These are phyloP conservation scores for Anolis sagrei DNA, from an alignment of 2,113 vertebrate genomes.

Conservation along the genomic window DNA sequence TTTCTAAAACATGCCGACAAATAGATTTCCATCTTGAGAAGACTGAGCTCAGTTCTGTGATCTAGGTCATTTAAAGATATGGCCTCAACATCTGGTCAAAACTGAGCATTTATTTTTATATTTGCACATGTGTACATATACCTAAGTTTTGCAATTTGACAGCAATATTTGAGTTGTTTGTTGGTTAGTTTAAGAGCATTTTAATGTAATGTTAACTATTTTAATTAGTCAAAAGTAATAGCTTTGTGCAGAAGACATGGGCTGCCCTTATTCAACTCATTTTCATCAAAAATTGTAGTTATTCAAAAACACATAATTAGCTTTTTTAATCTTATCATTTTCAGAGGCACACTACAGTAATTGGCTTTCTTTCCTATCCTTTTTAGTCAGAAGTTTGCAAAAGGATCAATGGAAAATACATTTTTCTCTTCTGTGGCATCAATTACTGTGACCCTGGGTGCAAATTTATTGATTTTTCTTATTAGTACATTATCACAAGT, in stretches of 20 bases:
- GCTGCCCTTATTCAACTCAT: conserved; percentile 67
- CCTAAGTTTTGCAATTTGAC: conserved; percentile 52
- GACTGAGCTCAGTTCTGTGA: not conserved
- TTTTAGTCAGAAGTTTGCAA: conserved; percentile 75
- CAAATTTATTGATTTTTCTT: conserved; percentile 83
- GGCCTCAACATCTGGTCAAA: not conserved
- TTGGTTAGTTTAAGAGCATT: conserved; percentile 48
- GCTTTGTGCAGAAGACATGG: conserved; percentile 55
- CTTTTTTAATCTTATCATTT: conserved; percentile 80
- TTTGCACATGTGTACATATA: not conserved
- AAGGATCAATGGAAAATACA: conserved; percentile 77
- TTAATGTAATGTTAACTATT: conserved; percentile 61
- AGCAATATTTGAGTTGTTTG: conserved; percentile 47
- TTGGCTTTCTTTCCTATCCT: conserved; percentile 76
- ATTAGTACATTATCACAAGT: conserved; percentile 77
- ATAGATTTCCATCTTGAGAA: not conserved
- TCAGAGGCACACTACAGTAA: conserved; percentile 77
- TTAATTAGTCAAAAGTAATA: conserved; percentile 72
- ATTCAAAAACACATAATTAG: conserved; percentile 78
- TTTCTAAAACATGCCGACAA: not conserved
- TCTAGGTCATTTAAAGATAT: not conserved
- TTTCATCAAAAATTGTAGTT: conserved; percentile 78
- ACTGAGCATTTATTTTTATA: not conserved
- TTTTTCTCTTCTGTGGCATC: conserved; percentile 72
- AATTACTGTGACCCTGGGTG: conserved; percentile 75